Percentiles rank a stretch among this genome's conserved stretches.
phyloP scores from a whole-genome alignment of 2,797 vertebrate genomes.

The Semaprochilodus insignis region DNA sequence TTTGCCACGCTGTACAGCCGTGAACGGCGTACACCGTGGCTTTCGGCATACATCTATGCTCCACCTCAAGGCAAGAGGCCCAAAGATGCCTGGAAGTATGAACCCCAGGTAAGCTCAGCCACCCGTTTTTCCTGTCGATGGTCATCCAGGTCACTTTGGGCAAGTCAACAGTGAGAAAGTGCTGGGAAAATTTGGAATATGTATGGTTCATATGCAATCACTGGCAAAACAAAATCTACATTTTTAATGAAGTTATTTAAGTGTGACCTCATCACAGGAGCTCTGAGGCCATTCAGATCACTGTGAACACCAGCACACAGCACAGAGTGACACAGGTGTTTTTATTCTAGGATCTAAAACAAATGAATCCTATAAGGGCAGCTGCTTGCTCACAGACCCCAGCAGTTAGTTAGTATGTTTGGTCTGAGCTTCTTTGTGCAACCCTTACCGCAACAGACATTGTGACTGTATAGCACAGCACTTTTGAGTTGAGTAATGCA shows the following conservation, averaged over 20 bases:
- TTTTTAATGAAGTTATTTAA: too few relatives aligned
- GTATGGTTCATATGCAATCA: not conserved
- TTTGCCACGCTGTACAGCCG: slow-evolving; percentile 76
- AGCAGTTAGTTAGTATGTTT: too few relatives aligned
- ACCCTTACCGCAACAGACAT: not conserved
- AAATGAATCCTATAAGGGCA: too few relatives aligned
- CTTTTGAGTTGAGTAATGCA: not conserved
- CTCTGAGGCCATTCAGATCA: not conserved
- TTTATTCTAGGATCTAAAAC: too few relatives aligned
- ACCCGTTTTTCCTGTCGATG: not conserved
- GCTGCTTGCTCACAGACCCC: too few relatives aligned
- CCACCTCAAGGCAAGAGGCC: slow-evolving; percentile 69
- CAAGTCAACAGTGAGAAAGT: not conserved
- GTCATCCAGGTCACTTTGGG: too few relatives aligned
- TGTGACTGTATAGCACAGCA: not conserved
- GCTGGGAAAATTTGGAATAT: not conserved
- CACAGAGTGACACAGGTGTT: too few relatives aligned
- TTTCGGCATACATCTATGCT: slow-evolving; percentile 70
- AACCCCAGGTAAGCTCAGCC: slow-evolving; percentile 72
- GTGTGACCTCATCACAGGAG: not conserved
- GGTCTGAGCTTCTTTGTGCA: too few relatives aligned
- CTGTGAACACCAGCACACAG: not conserved
- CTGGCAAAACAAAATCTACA: too few relatives aligned
- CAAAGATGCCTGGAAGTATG: slow-evolving; percentile 69
- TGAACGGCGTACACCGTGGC: slow-evolving; percentile 67